phyloP scores from a whole-genome alignment of 1,140 invertebrate genomes.

The Drosophila ficusphila region DNA sequence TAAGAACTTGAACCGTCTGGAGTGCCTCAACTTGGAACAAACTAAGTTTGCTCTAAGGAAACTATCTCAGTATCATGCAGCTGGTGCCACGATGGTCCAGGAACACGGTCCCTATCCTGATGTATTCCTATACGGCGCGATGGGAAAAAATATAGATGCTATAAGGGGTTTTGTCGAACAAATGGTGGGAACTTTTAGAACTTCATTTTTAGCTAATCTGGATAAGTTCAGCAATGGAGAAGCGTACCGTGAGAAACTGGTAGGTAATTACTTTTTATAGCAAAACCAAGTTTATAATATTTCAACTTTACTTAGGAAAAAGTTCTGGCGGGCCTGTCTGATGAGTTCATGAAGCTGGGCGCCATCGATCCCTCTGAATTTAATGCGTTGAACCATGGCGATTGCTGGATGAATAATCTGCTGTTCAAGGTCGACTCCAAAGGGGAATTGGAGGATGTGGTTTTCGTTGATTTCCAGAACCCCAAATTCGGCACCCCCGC shows the following conservation, averaged over 20 bases:
- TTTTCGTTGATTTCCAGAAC: conserved; percentile 75
- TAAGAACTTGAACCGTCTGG: conserved; percentile 85
- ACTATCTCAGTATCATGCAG: conserved; percentile 86
- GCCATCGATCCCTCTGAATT: conserved; percentile 84
- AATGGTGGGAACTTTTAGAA: conserved; percentile 38
- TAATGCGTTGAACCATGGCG: conserved; percentile 87
- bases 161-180: conserved; percentile 29
- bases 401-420: conserved; percentile 88
- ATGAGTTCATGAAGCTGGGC: conserved; percentile 6
- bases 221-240: conserved; percentile 42
- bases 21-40: conserved; percentile 85
- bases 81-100: conserved; percentile 46
- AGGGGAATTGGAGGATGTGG: conserved; percentile 73
- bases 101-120: conserved; percentile 51
- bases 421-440: conserved; percentile 85
- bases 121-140: conserved; percentile 22
- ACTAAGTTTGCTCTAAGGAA: conserved; percentile 84
- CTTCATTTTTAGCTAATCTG: conserved; percentile 50
- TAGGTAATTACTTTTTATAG: conserved; percentile 3
- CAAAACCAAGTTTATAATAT: too few relatives aligned
- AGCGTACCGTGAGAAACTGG: conserved; percentile 49
- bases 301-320: neutral
- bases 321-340: neutral
- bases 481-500: conserved; percentile 58
- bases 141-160: conserved; percentile 4